Evolutionary conservation across 2,113 vertebrate genomes (phyloP).

Genomic region (Piaya cayana): DNA sequence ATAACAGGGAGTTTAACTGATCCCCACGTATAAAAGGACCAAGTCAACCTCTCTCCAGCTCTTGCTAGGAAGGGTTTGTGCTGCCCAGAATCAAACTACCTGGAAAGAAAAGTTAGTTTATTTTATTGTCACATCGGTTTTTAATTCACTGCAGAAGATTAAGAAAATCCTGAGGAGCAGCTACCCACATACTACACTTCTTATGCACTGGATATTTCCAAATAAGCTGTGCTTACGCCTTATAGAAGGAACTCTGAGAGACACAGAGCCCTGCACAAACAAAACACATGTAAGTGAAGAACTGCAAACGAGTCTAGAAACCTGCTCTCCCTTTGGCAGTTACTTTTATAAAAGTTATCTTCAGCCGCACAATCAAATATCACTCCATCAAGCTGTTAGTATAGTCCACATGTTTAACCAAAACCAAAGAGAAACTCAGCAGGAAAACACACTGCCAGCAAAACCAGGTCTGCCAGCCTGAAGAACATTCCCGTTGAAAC

Average conservation of each 20-base stretch:
- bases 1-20: neutral
- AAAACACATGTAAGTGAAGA: neutral
- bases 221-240: neutral
- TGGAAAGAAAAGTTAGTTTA: neutral
- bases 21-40: neutral
- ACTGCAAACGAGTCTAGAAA: neutral
- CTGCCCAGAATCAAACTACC: neutral
- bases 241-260: neutral
- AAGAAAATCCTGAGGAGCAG: neutral
- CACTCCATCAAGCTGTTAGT: neutral
- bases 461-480: neutral
- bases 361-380: neutral
- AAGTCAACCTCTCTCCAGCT: neutral
- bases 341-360: neutral
- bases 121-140: neutral
- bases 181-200: neutral
- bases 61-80: neutral
- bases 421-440: neutral
- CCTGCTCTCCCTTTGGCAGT: neutral
- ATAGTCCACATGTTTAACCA: neutral
- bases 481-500: neutral
- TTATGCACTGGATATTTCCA: fast-evolving
- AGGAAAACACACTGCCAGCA: neutral
- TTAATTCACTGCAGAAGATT: neutral
- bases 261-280: neutral